Evolutionary conservation across 2,888 invertebrate genomes (phyloP).

Genomic region (Scaptomyza caliginosa): DNA sequence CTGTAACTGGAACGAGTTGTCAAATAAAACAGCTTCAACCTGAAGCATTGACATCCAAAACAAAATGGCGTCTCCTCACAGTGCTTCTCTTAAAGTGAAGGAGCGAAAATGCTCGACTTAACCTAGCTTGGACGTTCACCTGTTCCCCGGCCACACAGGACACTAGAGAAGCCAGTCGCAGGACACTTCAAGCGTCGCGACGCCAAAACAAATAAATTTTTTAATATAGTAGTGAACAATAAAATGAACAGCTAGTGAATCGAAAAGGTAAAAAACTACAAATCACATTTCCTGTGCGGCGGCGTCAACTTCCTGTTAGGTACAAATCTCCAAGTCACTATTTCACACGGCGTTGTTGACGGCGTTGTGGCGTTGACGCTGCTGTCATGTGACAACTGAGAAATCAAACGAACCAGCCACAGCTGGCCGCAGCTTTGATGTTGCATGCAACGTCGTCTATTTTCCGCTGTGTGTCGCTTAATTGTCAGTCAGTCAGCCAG

Average conservation of each 20-base stretch:
- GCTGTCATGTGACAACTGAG: constrained; percentile 59
- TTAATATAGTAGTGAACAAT: constrained; percentile 41
- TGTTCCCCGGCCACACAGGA: constrained; percentile 15
- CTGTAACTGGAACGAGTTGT: constrained; percentile 57
- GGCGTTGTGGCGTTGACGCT: constrained; percentile 20
- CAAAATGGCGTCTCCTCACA: constrained; percentile 66
- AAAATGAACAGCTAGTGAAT: constrained; percentile 10
- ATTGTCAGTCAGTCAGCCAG: constrained; percentile 62
- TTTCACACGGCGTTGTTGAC: constrained; percentile 70
- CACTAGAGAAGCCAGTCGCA: constrained; percentile 12
- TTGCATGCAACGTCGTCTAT: constrained; percentile 78
- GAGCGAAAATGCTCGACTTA: constrained; percentile 34
- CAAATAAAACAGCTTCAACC: constrained; percentile 45
- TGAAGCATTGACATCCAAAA: constrained; percentile 62
- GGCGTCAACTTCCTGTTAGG: constrained; percentile 70
- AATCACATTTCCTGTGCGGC: constrained; percentile 77
- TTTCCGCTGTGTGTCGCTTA: constrained; percentile 80
- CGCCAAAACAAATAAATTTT: constrained; percentile 57
- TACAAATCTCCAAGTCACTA: constrained; percentile 80
- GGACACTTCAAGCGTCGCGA: constrained; percentile 39
- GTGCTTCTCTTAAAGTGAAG: constrained; percentile 54
- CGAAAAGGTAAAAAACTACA: constrained; percentile 62
- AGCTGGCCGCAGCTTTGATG: constrained; percentile 66
- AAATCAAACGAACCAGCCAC: constrained; percentile 66
- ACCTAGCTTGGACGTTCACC: constrained; percentile 32